Percentiles rank a stretch among this genome's conserved stretches.
Evolutionary conservation across 2,888 invertebrate species (phyloP).

Genomic region (Argyresthia goedartella): DNA sequence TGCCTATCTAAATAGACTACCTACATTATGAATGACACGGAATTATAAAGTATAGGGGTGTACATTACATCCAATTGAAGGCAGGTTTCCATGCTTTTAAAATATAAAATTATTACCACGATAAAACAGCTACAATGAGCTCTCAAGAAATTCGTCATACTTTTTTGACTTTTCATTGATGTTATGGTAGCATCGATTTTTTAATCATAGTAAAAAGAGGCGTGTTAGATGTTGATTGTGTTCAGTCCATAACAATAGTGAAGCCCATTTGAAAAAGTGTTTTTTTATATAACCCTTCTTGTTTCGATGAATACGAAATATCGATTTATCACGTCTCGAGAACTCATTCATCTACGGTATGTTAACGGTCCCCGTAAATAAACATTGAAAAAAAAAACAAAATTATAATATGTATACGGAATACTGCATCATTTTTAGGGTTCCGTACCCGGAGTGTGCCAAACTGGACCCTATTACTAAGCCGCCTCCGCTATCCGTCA

Average conservation of each 20-base stretch:
- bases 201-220: slow-evolving; percentile 2
- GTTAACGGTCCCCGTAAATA: too few species aligned
- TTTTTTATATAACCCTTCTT: not conserved
- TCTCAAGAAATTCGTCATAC: slow-evolving; percentile 51
- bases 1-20: not conserved
- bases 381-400: too few species aligned
- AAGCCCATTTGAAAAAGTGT: not conserved
- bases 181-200: not conserved
- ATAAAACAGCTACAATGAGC: slow-evolving; percentile 20
- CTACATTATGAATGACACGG: not conserved
- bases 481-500: too few species aligned
- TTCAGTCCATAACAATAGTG: not conserved
- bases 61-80: slow-evolving; percentile 1
- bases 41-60: not conserved
- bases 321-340: too few species aligned
- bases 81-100: not conserved
- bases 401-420: too few species aligned
- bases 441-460: too few species aligned
- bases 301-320: too few species aligned
- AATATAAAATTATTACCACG: slow-evolving; percentile 2
- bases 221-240: not conserved
- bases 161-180: slow-evolving; percentile 22
- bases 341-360: too few species aligned
- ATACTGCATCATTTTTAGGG: too few species aligned
- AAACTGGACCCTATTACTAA: too few species aligned